A percentile compares a stretch with the other conserved stretches of the same genome.
Conservation (phyloP, 2,888 invertebrate species). For the Caenorhabditis sinica region DNA sequence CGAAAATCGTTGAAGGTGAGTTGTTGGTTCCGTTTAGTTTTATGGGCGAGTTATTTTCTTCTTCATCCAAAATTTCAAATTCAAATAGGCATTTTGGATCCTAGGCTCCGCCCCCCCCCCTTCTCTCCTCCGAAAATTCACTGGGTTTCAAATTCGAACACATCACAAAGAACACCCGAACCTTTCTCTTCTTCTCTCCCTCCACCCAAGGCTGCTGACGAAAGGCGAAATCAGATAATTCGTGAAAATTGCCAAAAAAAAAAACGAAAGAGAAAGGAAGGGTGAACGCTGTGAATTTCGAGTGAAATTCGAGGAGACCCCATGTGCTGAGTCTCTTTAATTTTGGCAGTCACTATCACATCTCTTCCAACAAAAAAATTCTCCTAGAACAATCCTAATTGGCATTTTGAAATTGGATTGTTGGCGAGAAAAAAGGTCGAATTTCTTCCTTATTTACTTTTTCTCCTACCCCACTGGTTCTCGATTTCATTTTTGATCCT, state of each 20-base stretch:
- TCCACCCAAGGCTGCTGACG: slow-evolving; percentile 15
- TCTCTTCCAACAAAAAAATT: slow-evolving; percentile 34
- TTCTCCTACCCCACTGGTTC: not conserved
- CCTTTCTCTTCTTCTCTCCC: no score
- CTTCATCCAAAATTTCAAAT: slow-evolving; percentile 21
- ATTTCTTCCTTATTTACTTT: slow-evolving; percentile 31
- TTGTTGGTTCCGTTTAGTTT: slow-evolving; percentile 5
- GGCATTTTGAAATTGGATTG: slow-evolving; percentile 57
- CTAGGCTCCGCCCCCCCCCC: slow-evolving; percentile 33
- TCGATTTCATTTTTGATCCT: slow-evolving; percentile 2
- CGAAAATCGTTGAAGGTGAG: slow-evolving; percentile 65
- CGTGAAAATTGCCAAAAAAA: slow-evolving; percentile 24
- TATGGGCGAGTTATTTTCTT: slow-evolving; percentile 5
- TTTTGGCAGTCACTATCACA: slow-evolving; percentile 15
- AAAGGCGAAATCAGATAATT: slow-evolving; percentile 50
- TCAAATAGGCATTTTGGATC: slow-evolving; percentile 21
- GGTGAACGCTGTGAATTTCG: slow-evolving; percentile 4
- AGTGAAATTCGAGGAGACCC: slow-evolving; percentile 18
- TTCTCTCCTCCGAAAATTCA: no score
- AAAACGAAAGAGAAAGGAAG: slow-evolving; percentile 11
- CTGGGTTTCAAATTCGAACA: not conserved
- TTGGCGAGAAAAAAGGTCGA: slow-evolving; percentile 34
- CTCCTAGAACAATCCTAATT: slow-evolving; percentile 51
- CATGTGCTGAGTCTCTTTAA: slow-evolving; percentile 26
- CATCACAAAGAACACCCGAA: not conserved